A percentile compares a stretch with the other conserved stretches of the same genome.
phyloP scores from a whole-genome alignment of 53 echinoderm and acorn worm species.

The Echinarachnius parma region DNA sequence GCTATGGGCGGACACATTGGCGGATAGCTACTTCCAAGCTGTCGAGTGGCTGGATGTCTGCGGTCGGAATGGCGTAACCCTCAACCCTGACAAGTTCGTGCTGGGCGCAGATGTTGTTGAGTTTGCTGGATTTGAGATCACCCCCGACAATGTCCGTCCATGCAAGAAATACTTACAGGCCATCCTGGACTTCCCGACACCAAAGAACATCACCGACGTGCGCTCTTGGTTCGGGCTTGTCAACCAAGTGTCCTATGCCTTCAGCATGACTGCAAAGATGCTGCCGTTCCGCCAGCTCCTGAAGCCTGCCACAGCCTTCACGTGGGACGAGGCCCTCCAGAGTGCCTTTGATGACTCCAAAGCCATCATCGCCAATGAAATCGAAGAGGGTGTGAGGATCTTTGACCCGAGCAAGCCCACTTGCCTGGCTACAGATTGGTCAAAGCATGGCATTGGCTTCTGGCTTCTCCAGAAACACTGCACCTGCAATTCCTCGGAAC shows the following conservation, averaged over 20 bases:
- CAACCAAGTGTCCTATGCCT: conserved; percentile 36
- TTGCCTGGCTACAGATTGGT: conserved; percentile 36
- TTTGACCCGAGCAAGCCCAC: conserved; percentile 27
- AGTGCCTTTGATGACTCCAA: conserved; percentile 26
- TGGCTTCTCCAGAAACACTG: conserved; percentile 37
- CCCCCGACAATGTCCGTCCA: conserved; percentile 36
- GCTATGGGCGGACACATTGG: conserved; percentile 33
- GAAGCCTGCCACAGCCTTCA: conserved; percentile 19
- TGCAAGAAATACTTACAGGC: conserved; percentile 42
- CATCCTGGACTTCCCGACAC: conserved; percentile 24
- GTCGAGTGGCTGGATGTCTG: conserved; percentile 31
- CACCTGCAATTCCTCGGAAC: neutral
- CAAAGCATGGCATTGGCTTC: conserved; percentile 18
- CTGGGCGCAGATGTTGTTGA: conserved; percentile 37
- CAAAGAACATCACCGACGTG: conserved; percentile 12
- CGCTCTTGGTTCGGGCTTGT: conserved; percentile 38
- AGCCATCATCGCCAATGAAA: conserved; percentile 13
- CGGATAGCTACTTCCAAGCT: conserved; percentile 34
- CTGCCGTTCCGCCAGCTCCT: conserved; percentile 55
- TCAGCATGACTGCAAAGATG: conserved; percentile 24
- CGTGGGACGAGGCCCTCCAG: conserved; percentile 6
- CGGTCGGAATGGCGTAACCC: conserved; percentile 38
- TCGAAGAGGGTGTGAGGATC: conserved; percentile 28
- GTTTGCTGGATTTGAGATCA: conserved; percentile 49
- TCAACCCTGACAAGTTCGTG: conserved; percentile 44